Evolutionary conservation across 1,140 invertebrate genomes (phyloP).

Genomic region (Apis cerana): DNA sequence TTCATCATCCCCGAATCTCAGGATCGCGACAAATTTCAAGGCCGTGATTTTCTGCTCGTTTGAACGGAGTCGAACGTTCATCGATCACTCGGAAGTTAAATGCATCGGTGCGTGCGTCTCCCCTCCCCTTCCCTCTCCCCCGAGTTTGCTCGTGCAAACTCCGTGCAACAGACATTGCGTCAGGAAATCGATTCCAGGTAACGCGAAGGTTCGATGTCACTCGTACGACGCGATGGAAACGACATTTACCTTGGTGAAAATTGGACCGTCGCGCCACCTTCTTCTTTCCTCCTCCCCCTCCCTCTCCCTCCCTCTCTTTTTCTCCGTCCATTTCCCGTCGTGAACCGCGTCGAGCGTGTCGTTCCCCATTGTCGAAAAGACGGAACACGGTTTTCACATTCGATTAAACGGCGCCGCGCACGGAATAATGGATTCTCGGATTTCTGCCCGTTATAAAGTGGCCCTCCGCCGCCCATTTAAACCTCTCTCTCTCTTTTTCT

Average conservation of each 20-base stretch:
- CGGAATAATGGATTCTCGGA: constrained; percentile 22
- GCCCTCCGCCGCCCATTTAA: background rate
- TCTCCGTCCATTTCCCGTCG: background rate
- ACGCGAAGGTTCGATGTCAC: constrained; percentile 45
- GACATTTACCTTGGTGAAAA: background rate
- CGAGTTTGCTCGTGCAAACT: background rate
- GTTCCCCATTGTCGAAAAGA: constrained; percentile 27
- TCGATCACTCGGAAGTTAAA: constrained; percentile 46
- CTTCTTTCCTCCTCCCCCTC: background rate
- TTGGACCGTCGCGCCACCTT: background rate
- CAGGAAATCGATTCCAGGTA: constrained; percentile 55
- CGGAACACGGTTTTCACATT: constrained; percentile 31
- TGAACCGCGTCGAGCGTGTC: constrained; percentile 12
- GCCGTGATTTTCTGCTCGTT: constrained; percentile 44
- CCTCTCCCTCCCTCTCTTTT: background rate
- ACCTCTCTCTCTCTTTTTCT: background rate
- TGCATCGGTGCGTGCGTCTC: constrained; percentile 29
- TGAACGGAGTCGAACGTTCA: constrained; percentile 35
- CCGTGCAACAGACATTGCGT: constrained; percentile 51
- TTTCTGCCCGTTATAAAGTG: background rate
- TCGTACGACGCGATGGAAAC: constrained; percentile 1
- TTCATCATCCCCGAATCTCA: constrained; percentile 14
- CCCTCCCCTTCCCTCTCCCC: background rate
- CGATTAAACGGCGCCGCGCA: constrained; percentile 4
- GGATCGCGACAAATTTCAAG: constrained; percentile 37